Evolutionary conservation across 2,113 vertebrate genomes (phyloP).

Genomic region (Ahaetulla prasina): DNA sequence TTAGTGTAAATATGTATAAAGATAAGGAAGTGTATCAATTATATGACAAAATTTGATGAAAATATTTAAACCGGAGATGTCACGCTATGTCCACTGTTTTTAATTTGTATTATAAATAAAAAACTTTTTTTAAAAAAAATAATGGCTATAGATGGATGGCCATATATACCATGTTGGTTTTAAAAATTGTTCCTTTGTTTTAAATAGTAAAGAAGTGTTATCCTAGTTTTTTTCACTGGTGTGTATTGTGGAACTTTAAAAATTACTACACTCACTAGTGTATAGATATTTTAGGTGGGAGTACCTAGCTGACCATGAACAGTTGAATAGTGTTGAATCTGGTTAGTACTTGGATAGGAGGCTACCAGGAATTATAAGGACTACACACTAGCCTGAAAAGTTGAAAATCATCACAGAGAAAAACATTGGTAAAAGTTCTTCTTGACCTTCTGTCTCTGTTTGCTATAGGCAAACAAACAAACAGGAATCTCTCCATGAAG

Average conservation of each 20-base stretch:
- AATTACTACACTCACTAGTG: not conserved
- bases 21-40: too few relatives aligned
- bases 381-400: not conserved
- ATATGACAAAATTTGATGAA: too few relatives aligned
- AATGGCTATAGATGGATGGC: too few relatives aligned
- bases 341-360: not conserved
- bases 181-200: not conserved
- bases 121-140: too few relatives aligned
- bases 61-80: too few relatives aligned
- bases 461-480: not conserved
- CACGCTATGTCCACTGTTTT: too few relatives aligned
- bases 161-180: not conserved
- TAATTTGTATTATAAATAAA: too few relatives aligned
- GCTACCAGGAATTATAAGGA: not conserved
- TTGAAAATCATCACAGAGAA: not conserved
- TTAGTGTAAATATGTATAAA: too few relatives aligned
- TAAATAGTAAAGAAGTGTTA: not conserved
- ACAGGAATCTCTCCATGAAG: not conserved
- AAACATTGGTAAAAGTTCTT: not conserved
- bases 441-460: not conserved
- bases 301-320: not conserved
- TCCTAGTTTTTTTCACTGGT: too few relatives aligned
- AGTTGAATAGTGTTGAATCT: not conserved
- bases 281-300: not conserved
- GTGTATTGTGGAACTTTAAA: not conserved